phyloP scores from a whole-genome alignment of 1,140 invertebrate species.

The Heliconius hermathena region DNA sequence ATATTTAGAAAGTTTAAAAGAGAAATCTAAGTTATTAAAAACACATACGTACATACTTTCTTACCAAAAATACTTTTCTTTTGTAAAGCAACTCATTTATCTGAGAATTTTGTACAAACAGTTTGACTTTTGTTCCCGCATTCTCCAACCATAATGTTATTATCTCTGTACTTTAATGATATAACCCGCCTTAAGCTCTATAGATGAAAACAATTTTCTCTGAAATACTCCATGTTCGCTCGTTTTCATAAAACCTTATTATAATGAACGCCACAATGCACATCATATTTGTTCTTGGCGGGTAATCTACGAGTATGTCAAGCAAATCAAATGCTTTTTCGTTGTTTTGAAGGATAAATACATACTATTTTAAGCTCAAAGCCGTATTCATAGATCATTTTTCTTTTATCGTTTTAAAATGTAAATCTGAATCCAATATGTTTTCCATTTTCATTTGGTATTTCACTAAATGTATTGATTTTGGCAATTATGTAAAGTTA shows the following conservation, averaged over 20 bases:
- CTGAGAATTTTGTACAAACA: neutral
- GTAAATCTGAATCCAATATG: too few relatives aligned
- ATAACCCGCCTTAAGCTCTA: constrained; percentile 1
- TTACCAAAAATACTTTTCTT: neutral
- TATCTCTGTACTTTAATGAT: constrained; percentile 4
- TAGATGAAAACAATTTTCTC: constrained; percentile 1
- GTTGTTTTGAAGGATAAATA: neutral
- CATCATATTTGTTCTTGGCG: constrained; percentile 24
- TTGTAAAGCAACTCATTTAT: neutral
- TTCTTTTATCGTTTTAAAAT: too few relatives aligned
- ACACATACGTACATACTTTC: neutral
- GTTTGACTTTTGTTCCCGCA: neutral
- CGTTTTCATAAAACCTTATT: neutral
- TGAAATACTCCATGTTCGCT: neutral
- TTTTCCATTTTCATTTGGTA: too few relatives aligned
- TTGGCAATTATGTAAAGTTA: too few relatives aligned
- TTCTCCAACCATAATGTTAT: neutral
- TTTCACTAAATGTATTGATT: too few relatives aligned
- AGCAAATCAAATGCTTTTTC: constrained; percentile 17
- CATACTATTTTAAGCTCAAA: neutral
- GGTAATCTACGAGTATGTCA: constrained; percentile 12
- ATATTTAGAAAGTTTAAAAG: constrained; percentile 16
- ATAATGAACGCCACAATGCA: constrained; percentile 19
- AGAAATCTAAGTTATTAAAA: neutral
- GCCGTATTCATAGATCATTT: neutral